Evolutionary conservation across 2,888 invertebrate species (phyloP), one percentile per base, ranked within the genome.

Genomic region (Lomographa bimaculata): DNA sequence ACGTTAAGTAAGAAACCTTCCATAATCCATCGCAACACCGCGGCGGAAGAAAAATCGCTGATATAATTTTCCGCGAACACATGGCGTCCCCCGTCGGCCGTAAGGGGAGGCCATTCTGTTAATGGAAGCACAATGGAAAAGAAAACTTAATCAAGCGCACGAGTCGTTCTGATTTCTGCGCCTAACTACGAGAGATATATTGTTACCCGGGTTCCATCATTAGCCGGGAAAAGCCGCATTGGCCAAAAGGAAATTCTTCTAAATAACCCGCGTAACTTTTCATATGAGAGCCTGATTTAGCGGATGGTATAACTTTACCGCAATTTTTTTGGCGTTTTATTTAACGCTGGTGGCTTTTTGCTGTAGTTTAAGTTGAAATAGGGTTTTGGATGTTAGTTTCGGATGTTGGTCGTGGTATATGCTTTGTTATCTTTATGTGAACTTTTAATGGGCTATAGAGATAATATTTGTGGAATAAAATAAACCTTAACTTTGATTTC

Each of bases 91-190:
- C 62, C 45, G 57, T 65, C 65, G 66, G 67, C 57, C 55, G 57
- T 67, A 70, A 73, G 75, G 74, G 47, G 73, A 76, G 77, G 79
- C 84, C 74, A 83, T 85, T 85, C 74, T 79, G 78, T 75, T 85
- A 86, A 86, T 85, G 84, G 82, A 75, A 71, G 73, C 74, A 80
- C 82, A 83, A 83, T 84, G 82, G 81, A 75, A 83, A 82, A 80
- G 84, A 83, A 84, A 84, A 83, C 83, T 84, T 83, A 84, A 86
- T 85, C 84, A 84, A 79, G 79, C 77, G 76, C 78, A 78, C 80
- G 75, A 80, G 79, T 79, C 75, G 65, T 77, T 67, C 81, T 80
- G 84, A 87, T 87, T 86, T 83, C 81, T 84, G 81, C 75, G 80
- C 76, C 78, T 84, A 83, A 82, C 82, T 83, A 82, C 79, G 68